Conservation (phyloP, 2,888 invertebrate species). For the Phortica okadai region DNA sequence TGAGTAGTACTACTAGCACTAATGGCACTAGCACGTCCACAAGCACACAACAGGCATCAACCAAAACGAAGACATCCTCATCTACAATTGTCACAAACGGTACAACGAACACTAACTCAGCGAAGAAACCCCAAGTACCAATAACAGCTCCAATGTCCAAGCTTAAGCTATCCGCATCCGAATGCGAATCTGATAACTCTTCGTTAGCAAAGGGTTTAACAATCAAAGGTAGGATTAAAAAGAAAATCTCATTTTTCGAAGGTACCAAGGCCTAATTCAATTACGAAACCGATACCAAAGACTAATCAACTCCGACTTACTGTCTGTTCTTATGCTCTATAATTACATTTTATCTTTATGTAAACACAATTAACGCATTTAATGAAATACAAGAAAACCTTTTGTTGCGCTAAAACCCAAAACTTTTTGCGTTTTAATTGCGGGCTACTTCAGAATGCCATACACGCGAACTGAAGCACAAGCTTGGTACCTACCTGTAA, state of each 20-base stretch:
- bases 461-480: conserved; percentile 47
- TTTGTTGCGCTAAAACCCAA: conserved; percentile 55
- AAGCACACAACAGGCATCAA: not conserved
- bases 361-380: conserved; percentile 66
- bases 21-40: not conserved
- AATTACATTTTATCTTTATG: conserved; percentile 45
- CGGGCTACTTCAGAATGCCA: conserved; percentile 26
- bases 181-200: conserved; percentile 64
- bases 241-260: conserved; percentile 86
- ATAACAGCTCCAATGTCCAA: conserved; percentile 40
- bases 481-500: conserved; percentile 37
- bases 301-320: conserved; percentile 19
- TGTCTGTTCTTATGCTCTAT: conserved; percentile 41
- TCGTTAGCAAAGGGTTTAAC: conserved; percentile 71
- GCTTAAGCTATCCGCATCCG: conserved; percentile 53
- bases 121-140: conserved; percentile 34
- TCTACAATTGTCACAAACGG: not conserved
- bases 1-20: not conserved
- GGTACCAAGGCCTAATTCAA: conserved; percentile 80
- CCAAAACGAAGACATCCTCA: conserved; percentile 5
- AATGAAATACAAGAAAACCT: conserved; percentile 44
- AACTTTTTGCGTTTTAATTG: conserved; percentile 35
- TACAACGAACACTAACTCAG: conserved; percentile 27
- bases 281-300: conserved; percentile 34
- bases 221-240: conserved; percentile 82